These are phyloP conservation scores for Meteorus sp. DNA, from an alignment of 1,140 invertebrate genomes.

Conservation along the genomic window DNA sequence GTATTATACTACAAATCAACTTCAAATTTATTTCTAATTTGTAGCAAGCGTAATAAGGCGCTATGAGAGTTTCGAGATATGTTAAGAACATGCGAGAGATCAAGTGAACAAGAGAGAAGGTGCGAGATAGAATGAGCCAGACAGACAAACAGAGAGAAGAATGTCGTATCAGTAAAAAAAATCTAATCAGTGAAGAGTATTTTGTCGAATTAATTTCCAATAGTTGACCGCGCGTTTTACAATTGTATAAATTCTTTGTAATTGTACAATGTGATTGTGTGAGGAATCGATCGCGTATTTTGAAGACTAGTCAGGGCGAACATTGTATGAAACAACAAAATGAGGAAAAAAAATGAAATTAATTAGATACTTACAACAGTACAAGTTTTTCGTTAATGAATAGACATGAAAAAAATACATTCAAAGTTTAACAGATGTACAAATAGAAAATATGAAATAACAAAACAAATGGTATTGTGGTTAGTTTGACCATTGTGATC, in stretches of 20 bases:
- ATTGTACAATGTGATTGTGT: too few species aligned
- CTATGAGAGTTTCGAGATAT: not conserved
- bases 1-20: too few species aligned
- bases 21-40: too few species aligned
- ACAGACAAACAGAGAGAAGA: slow-evolving; percentile 1
- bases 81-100: slow-evolving; percentile 20
- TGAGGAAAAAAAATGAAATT: slow-evolving; percentile 2
- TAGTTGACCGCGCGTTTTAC: too few species aligned
- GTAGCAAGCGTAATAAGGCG: slow-evolving; percentile 21
- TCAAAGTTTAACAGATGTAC: too few species aligned
- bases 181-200: too few species aligned
- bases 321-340: not conserved
- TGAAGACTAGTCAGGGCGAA: too few species aligned
- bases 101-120: slow-evolving; percentile 4
- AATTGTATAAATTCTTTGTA: too few species aligned
- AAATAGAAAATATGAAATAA: too few species aligned
- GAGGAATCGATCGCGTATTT: too few species aligned
- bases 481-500: not conserved
- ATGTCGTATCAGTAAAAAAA: too few species aligned
- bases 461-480: slow-evolving; percentile 2
- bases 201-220: too few species aligned
- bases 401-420: slow-evolving; percentile 14
- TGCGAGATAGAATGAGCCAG: not conserved
- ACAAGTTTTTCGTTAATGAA: slow-evolving; percentile 12
- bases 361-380: not conserved